Evolutionary conservation across 1,140 invertebrate genomes (phyloP).

Genomic region (Platyscapa corneri): DNA sequence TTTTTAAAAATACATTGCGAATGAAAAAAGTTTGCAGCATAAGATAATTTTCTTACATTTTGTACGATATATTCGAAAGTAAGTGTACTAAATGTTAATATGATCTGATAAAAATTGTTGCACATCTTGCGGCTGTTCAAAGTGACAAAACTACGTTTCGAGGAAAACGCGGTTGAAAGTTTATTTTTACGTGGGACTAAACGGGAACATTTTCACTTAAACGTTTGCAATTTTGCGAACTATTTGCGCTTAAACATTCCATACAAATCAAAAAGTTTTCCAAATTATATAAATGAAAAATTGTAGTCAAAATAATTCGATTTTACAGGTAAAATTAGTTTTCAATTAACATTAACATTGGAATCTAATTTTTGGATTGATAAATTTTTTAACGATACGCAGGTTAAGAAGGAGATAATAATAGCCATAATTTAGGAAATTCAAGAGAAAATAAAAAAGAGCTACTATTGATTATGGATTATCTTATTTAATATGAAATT

Average conservation of each 20-base stretch:
- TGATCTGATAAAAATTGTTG: not conserved
- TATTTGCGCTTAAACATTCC: not conserved
- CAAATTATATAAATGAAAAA: not conserved
- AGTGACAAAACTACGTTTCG: conserved; percentile 11
- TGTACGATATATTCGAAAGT: not conserved
- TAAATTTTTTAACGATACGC: not conserved
- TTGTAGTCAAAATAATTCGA: not conserved
- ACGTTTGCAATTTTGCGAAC: conserved; percentile 1
- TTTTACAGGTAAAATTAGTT: not conserved
- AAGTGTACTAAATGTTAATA: not conserved
- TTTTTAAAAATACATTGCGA: no score
- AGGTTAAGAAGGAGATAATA: not conserved
- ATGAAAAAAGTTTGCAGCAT: not conserved
- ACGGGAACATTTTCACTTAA: conserved; percentile 17
- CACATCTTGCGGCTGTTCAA: not conserved
- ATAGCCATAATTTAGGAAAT: not conserved
- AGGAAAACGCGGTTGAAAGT: conserved; percentile 5
- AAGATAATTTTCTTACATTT: not conserved
- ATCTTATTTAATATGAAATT: not conserved
- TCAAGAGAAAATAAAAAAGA: not conserved
- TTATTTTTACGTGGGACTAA: conserved; percentile 22
- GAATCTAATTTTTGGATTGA: not conserved
- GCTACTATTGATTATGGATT: not conserved
- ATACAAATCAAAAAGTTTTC: not conserved
- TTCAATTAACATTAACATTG: not conserved